These are phyloP conservation scores for Trogon surrucura DNA, from an alignment of 2,113 vertebrate species.

Conservation along the genomic window DNA sequence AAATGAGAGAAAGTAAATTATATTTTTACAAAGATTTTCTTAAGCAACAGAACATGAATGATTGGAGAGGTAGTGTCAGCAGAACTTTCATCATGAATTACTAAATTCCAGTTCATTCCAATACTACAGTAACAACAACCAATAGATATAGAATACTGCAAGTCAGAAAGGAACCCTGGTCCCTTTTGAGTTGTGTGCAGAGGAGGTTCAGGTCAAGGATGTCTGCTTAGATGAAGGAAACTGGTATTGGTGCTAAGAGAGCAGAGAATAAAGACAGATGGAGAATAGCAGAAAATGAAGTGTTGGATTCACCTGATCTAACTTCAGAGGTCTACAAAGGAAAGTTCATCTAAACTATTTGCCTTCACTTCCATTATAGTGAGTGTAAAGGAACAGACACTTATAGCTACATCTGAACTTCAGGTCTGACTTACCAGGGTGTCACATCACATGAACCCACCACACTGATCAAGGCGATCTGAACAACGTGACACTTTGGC, in stretches of 20 bases:
- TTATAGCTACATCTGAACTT: not conserved
- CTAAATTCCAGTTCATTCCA: not conserved
- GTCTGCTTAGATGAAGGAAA: not conserved
- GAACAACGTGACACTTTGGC: not conserved
- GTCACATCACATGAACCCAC: not conserved
- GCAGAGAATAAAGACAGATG: not conserved
- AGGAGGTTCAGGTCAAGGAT: not conserved
- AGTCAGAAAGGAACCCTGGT: not conserved
- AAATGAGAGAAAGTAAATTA: not conserved
- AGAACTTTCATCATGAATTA: not conserved
- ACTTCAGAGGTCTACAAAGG: rapidly evolving
- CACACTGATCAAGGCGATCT: not conserved
- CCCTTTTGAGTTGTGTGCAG: not conserved
- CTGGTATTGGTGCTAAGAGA: not conserved
- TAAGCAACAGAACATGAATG: not conserved
- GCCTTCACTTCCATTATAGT: not conserved
- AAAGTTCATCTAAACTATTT: not conserved
- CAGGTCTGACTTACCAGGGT: not conserved
- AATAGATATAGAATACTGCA: not conserved
- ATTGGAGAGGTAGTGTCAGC: not conserved
- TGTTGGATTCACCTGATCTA: not conserved
- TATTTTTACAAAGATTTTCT: not conserved
- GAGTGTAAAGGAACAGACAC: not conserved
- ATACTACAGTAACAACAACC: not conserved
- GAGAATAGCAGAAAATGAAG: not conserved